Base-by-base conservation (phyloP, 1,140 invertebrate species). In the Vanessa tameamea region DNA sequence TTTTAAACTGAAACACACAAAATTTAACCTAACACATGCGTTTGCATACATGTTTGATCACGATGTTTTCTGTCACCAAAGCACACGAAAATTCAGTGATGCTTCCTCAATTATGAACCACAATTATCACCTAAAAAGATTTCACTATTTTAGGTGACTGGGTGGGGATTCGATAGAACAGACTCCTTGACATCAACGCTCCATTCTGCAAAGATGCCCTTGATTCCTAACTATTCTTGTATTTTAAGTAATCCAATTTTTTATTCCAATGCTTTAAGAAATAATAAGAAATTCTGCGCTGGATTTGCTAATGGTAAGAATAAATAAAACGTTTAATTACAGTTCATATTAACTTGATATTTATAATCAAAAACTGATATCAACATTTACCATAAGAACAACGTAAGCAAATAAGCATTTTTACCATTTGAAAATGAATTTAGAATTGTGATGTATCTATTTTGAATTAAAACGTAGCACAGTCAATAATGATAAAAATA, bases 81-180 rank as follows among this genome's bases (percentile, higher is more conserved):
- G 26, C 26, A 31, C 26, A 31, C 4, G 26, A 31, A 31, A 31
- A 31, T 31, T 31, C 26, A 31, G 26, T 31, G 26, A 4, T 31
- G 26, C 2, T 31, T 31, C 26, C 26, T 4, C 26, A 31, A 31
- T 31, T 2, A 2, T 31, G 26, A 31, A 31, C 4, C 4, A 31
- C 4, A 31, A 31, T 31, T 4, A 4, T 31, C 26, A 31, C 1
- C 3, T 31, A 31, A 43, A 11, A 15, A 37, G 9, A 4, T 63
- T 63, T 37, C 26, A 51, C 16, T 4, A 51, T 79, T 80, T 53
- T 66, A 92, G 90, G 82, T 92, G 2, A 86, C 84, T 2, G 90
- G 90, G 3, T 92, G 88, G 88, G 90, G 90, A 9, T 87, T 86
- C 26, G 85, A 85, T 48, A 79, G 85, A 68, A 78, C 78, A 0